phyloP scores from a whole-genome alignment of 2,113 vertebrate genomes.

The Varanus komodoensis region DNA sequence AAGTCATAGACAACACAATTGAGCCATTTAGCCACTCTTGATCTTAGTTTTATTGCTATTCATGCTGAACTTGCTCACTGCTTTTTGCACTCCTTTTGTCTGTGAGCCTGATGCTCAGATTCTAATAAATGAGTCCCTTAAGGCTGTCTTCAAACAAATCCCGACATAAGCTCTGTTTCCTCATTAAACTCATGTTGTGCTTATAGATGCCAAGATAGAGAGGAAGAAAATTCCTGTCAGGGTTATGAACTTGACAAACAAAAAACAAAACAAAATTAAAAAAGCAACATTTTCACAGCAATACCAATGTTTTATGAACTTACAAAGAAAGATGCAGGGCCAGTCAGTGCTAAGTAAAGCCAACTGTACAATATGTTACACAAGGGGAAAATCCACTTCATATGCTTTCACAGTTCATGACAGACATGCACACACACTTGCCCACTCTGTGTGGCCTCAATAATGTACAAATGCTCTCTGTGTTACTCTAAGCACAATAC shows the following conservation, averaged over 20 bases:
- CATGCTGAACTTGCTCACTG: slow-evolving; percentile 8
- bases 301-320: neutral
- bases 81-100: slow-evolving; percentile 20
- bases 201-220: slow-evolving; percentile 31
- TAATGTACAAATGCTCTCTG: neutral
- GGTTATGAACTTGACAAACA: slow-evolving; percentile 34
- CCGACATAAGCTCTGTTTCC: slow-evolving; percentile 27
- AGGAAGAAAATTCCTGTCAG: slow-evolving; percentile 24
- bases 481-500: neutral
- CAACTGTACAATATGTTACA: neutral
- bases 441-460: neutral
- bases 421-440: neutral
- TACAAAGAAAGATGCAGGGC: neutral
- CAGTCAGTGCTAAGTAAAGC: neutral
- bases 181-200: slow-evolving; percentile 8
- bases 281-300: neutral
- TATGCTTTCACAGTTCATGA: neutral
- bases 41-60: slow-evolving; percentile 19
- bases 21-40: neutral
- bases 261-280: neutral
- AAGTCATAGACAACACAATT: neutral
- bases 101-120: slow-evolving; percentile 30
- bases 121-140: slow-evolving; percentile 25
- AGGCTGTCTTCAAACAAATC: slow-evolving; percentile 14
- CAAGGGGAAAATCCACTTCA: neutral